A percentile compares a stretch with the other conserved stretches of the same genome.
Conservation (phyloP, 2,797 vertebrate genomes). For the Basileuterus tristriatus region DNA sequence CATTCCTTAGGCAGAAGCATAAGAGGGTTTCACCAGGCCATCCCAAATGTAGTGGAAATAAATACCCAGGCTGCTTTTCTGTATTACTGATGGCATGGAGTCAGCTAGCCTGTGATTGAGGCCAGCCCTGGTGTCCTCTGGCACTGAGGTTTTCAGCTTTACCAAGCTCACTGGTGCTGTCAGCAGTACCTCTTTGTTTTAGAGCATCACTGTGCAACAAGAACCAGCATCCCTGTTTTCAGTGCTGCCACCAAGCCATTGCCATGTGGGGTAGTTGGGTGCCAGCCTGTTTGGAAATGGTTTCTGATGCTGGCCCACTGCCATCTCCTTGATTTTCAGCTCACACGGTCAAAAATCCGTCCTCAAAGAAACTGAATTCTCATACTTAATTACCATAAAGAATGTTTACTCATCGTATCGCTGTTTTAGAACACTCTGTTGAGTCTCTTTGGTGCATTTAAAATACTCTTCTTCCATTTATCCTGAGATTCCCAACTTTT, state of each 20-base stretch:
- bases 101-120: not conserved
- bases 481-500: not conserved
- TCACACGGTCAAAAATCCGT: not conserved
- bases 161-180: not conserved
- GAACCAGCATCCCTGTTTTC: not conserved
- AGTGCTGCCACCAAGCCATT: not conserved
- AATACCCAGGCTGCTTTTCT: not conserved
- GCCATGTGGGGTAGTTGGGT: not conserved
- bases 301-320: not conserved
- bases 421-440: not conserved
- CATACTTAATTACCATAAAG: not conserved
- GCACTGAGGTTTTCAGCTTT: not conserved
- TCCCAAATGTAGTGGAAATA: not conserved
- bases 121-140: not conserved
- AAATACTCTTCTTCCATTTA: not conserved
- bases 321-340: not conserved
- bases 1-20: not conserved
- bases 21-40: not conserved
- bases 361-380: not conserved
- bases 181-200: not conserved
- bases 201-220: not conserved
- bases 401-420: not conserved
- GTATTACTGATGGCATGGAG: not conserved
- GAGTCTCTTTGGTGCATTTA: not conserved
- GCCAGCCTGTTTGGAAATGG: not conserved